Evolutionary conservation across 1,140 invertebrate species (phyloP).

Genomic region (Steinernema feltiae): DNA sequence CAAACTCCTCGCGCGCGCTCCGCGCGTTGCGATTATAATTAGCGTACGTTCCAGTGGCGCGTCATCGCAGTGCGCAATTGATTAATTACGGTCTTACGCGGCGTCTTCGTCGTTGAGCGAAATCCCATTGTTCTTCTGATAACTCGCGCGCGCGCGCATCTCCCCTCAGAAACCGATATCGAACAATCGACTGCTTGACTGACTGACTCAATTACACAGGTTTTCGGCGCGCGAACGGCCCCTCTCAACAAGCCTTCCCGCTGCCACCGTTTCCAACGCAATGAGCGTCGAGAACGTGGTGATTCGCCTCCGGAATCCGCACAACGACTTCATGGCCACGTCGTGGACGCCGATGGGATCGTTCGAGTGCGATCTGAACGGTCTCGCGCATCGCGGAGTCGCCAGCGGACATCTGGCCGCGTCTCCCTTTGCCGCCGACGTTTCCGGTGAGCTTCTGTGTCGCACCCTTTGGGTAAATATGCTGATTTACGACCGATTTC

Average conservation of each 20-base stretch:
- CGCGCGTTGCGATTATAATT: conserved; percentile 11
- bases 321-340: background rate
- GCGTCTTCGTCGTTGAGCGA: too few species aligned
- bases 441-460: conserved; percentile 1
- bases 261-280: background rate
- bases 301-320: conserved; percentile 1
- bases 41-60: conserved; percentile 6
- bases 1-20: too few species aligned
- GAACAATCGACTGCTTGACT: too few species aligned
- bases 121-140: background rate
- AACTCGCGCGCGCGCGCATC: background rate
- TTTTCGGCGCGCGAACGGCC: background rate
- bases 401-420: background rate
- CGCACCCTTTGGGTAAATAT: background rate
- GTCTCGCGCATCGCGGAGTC: background rate
- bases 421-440: background rate
- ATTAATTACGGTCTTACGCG: conserved; percentile 10
- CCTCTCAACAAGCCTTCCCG: background rate
- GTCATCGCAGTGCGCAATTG: background rate
- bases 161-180: too few species aligned
- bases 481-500: conserved; percentile 3
- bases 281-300: conserved; percentile 8
- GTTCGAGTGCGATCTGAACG: background rate
- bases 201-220: background rate
- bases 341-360: background rate